Conservation (phyloP, 2,113 vertebrate species). For the Falco punctatus region DNA sequence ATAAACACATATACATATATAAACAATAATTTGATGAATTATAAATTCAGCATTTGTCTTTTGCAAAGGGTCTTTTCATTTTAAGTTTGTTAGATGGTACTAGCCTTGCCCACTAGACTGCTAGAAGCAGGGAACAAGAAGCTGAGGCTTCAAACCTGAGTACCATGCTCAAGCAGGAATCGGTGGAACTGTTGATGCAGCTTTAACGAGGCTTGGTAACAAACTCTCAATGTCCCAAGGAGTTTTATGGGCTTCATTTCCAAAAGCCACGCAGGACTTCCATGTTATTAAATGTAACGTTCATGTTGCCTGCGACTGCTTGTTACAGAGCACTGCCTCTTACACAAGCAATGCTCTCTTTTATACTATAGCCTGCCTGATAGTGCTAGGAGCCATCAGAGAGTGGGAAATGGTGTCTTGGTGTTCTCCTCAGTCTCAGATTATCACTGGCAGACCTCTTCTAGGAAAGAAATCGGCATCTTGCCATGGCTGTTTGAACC, state of each 20-base stretch:
- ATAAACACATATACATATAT: too few species aligned
- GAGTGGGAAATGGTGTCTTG: not conserved
- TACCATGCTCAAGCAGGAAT: not conserved
- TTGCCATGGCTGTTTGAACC: not conserved
- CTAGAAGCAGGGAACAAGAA: not conserved
- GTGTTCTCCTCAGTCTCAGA: not conserved
- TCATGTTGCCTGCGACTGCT: not conserved
- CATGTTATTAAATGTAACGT: not conserved
- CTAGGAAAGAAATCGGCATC: not conserved
- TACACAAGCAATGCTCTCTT: not conserved
- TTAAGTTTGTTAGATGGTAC: not conserved
- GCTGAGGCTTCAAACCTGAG: not conserved
- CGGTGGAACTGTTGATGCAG: not conserved
- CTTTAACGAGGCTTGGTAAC: not conserved
- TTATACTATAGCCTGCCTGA: not conserved
- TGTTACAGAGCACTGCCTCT: not conserved
- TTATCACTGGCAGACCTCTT: not conserved
- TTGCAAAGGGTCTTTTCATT: not conserved
- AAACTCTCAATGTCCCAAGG: not conserved
- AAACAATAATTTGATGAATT: not conserved
- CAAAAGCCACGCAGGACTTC: not conserved
- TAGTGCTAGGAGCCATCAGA: not conserved
- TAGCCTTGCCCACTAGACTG: not conserved
- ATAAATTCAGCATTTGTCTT: not conserved
- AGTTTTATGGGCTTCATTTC: not conserved